Evolutionary conservation across 2,888 invertebrate genomes (phyloP), one percentile per base, ranked within the genome.

Genomic region (Uropetala carovei): DNA sequence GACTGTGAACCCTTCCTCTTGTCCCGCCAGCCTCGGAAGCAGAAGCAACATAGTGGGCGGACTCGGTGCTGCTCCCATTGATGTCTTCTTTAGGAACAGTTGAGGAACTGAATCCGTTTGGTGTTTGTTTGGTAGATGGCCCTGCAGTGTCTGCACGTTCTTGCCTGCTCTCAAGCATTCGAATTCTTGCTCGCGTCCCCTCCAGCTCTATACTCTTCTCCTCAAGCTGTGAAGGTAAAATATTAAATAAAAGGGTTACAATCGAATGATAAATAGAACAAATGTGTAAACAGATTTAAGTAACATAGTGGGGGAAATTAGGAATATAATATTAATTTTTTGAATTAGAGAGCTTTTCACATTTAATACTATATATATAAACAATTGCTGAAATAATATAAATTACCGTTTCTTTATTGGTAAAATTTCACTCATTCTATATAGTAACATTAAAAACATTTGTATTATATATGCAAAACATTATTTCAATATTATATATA

Each of bases 171-270:
- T 98, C 98, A 93, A 98, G 95, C 93, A 97, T 96, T n/a, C 98
- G 96, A 92, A 98, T 96, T 92, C 97, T 96, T 0, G 98, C 98
- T 93, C 96, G 96, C 22, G 98, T 97, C n/a, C 98, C 98, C 95
- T 98, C 98, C 94, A 98, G 94, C 94, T 98, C 98, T 94, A 98
- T 98, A 94, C 97, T 97, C 94, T 97, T 97, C 95, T 98, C 98
- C 95, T 98, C 98, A 94, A 98, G 95, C 98, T 98, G 95, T 22
- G 43, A 43, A 3, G 43, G 5, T 43, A 43, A 3, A 5, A 43
- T 43, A 43, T 43, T 3, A 43, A 43, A 1, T 1, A 9, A 68
- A 68, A 5, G 68, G n/a, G 22, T 68, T n/a, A 68, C 4, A 0
- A 8, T 68, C 22, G 9, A 5, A 9, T 18, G 68, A 68, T 68